phyloP scores from a whole-genome alignment of 2,888 invertebrate genomes.

The Muscina levida region DNA sequence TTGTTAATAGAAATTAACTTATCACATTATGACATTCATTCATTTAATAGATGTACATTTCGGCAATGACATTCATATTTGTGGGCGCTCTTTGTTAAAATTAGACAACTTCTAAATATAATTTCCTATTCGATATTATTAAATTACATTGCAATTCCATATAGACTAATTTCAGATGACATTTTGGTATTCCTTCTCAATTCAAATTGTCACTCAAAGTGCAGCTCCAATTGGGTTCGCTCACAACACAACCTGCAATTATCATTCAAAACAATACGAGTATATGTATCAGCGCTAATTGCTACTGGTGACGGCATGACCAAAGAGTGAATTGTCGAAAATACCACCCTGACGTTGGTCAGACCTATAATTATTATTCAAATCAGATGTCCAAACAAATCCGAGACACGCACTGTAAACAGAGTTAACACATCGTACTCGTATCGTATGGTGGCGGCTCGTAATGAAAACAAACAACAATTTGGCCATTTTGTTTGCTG shows the following conservation, averaged over 20 bases:
- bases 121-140: too few relatives aligned
- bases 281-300: slow-evolving; percentile 16
- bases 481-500: slow-evolving; percentile 14
- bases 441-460: background rate
- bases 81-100: too few relatives aligned
- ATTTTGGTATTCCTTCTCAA: slow-evolving; percentile 6
- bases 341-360: slow-evolving; percentile 12
- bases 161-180: too few relatives aligned
- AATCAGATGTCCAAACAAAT: slow-evolving; percentile 31
- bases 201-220: background rate
- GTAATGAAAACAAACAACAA: slow-evolving; percentile 1
- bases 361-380: slow-evolving; percentile 31
- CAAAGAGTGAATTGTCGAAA: slow-evolving; percentile 8
- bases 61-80: too few relatives aligned
- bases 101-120: too few relatives aligned
- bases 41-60: too few relatives aligned
- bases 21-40: too few relatives aligned
- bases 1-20: too few relatives aligned
- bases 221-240: background rate
- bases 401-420: background rate
- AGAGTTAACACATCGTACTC: slow-evolving; percentile 2
- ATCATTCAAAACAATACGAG: background rate
- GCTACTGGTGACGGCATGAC: background rate
- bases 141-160: too few relatives aligned
- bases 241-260: slow-evolving; percentile 2